Percentiles rank a stretch among this genome's conserved stretches.
These are phyloP conservation scores for Xanthostigma xanthostigma DNA, from an alignment of 2,888 invertebrate genomes.

Conservation along the genomic window DNA sequence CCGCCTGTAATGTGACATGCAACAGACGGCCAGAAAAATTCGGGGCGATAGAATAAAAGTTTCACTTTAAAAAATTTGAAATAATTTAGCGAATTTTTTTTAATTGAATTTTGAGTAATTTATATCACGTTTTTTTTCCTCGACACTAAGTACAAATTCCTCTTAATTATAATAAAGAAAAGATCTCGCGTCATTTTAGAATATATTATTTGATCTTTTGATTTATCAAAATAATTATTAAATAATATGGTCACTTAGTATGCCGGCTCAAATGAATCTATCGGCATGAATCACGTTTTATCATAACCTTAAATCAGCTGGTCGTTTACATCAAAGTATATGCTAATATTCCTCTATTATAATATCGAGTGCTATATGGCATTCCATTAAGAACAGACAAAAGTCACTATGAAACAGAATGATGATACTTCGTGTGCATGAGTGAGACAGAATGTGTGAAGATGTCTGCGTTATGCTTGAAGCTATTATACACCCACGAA, in stretches of 20 bases:
- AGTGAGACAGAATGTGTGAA: slow-evolving; percentile 16
- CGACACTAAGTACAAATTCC: too few relatives aligned
- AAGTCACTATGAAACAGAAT: neutral
- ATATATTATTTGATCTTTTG: slow-evolving; percentile 32
- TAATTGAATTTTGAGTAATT: too few relatives aligned
- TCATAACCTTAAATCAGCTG: slow-evolving; percentile 8
- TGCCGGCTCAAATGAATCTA: slow-evolving; percentile 17
- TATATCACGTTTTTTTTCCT: too few relatives aligned
- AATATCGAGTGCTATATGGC: slow-evolving; percentile 30
- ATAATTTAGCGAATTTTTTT: too few relatives aligned
- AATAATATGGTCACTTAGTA: slow-evolving; percentile 28
- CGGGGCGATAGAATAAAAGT: too few relatives aligned
- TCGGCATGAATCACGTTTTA: neutral
- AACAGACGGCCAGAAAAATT: too few relatives aligned
- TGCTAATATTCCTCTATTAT: slow-evolving; percentile 31
- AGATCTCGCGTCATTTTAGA: slow-evolving; percentile 22
- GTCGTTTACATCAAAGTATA: slow-evolving; percentile 21
- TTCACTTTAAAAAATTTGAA: too few relatives aligned
- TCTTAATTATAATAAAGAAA: neutral
- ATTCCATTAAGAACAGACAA: slow-evolving; percentile 4
- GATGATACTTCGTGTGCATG: neutral
- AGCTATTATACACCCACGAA: slow-evolving; percentile 32
- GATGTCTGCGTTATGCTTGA: slow-evolving; percentile 18
- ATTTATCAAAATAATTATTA: slow-evolving; percentile 34
- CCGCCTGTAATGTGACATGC: too few relatives aligned